These are phyloP conservation scores for Drosophila longiperda DNA, from an alignment of 2,888 invertebrate genomes.

Conservation along the genomic window DNA sequence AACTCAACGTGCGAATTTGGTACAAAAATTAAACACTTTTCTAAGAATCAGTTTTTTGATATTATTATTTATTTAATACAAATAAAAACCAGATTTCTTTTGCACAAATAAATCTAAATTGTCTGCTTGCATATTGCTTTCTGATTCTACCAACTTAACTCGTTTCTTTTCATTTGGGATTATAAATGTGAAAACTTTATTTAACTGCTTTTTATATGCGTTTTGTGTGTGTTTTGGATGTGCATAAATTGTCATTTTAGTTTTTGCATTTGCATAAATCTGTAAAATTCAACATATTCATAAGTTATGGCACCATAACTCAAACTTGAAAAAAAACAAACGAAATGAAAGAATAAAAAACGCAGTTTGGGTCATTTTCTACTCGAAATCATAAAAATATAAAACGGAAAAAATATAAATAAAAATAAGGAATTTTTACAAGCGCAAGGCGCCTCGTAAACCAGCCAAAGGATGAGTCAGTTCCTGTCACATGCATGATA, in stretches of 20 bases:
- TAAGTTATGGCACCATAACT: slow-evolving; percentile 44
- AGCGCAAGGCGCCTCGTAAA: slow-evolving; percentile 12
- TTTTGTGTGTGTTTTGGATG: slow-evolving; percentile 1
- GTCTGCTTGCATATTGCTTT: neutral
- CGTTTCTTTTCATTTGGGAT: neutral
- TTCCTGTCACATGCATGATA: slow-evolving; percentile 17
- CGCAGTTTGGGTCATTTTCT: slow-evolving; percentile 8
- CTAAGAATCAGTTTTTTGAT: neutral
- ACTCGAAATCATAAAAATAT: slow-evolving; percentile 14
- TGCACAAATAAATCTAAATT: neutral
- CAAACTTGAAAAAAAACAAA: slow-evolving; percentile 1
- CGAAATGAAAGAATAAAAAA: no score
- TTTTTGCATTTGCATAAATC: slow-evolving; percentile 31
- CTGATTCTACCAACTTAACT: neutral
- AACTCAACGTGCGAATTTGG: neutral
- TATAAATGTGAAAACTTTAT: neutral
- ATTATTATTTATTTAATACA: no score
- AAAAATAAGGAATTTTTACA: slow-evolving; percentile 16
- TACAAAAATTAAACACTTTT: neutral
- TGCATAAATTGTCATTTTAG: slow-evolving; percentile 19
- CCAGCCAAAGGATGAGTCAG: slow-evolving; percentile 28
- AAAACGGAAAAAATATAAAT: neutral
- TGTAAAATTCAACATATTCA: slow-evolving; percentile 24
- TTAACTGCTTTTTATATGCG: neutral
- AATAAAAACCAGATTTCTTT: neutral